These are phyloP conservation scores for Sphenodon punctatus DNA, from an alignment of 2,797 vertebrate genomes.

Conservation along the genomic window DNA sequence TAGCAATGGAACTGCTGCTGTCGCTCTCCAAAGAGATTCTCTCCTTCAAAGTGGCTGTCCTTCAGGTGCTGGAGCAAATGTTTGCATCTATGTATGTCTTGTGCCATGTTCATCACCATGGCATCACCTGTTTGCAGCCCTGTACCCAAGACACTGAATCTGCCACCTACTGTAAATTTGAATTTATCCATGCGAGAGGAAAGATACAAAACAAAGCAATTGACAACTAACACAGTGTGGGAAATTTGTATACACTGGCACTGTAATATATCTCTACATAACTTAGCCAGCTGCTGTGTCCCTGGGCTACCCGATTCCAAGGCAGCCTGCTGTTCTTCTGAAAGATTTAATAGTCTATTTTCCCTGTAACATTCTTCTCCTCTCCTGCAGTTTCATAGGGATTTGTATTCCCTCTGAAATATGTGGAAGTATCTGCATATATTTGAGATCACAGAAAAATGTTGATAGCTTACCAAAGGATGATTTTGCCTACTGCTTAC, in stretches of 20 bases:
- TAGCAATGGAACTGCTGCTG: too few species aligned
- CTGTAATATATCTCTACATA: background rate
- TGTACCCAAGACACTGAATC: background rate
- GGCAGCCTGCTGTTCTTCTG: background rate
- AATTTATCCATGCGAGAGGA: background rate
- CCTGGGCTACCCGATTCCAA: background rate
- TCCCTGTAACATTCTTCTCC: background rate
- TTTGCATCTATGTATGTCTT: background rate
- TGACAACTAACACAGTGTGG: background rate
- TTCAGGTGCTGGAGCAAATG: rapidly evolving
- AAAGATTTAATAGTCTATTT: background rate
- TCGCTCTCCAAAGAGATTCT: too few species aligned
- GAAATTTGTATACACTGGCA: background rate
- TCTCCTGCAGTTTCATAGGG: background rate
- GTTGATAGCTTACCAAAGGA: background rate
- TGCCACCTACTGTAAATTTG: background rate
- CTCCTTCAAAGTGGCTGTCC: background rate
- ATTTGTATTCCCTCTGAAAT: background rate
- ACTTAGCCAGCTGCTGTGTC: background rate
- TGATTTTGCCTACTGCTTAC: rapidly evolving
- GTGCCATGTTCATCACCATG: background rate
- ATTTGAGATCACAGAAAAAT: background rate
- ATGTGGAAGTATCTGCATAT: background rate
- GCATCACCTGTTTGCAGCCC: background rate
- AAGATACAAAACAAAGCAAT: background rate